phyloP scores from a whole-genome alignment of 2,888 invertebrate species.

The Hirtodrosophila confusa region DNA sequence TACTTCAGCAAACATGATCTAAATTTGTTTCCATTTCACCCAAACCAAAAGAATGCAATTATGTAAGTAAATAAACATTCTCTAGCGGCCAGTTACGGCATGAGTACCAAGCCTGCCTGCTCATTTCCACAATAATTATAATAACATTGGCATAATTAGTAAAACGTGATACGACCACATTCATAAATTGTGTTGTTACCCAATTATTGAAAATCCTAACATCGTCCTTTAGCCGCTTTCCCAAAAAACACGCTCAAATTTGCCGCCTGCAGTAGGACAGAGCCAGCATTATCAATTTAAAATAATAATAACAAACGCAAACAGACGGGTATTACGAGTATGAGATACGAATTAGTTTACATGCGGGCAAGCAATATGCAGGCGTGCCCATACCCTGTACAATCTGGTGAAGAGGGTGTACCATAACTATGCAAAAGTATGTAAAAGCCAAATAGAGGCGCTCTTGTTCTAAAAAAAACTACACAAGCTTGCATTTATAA shows the following conservation, averaged over 20 bases:
- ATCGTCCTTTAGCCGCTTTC: slow-evolving; percentile 21
- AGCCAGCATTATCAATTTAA: slow-evolving; percentile 57
- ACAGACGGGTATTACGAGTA: slow-evolving; percentile 41
- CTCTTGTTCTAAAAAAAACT: no score
- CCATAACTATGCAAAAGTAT: no score
- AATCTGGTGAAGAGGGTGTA: neutral
- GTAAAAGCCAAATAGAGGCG: no score
- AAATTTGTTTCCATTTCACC: no score
- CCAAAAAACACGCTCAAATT: slow-evolving; percentile 25
- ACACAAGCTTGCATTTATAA: no score
- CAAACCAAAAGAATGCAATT: neutral
- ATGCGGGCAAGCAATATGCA: slow-evolving; percentile 29
- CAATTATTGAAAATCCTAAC: slow-evolving; percentile 57
- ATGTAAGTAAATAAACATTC: slow-evolving; percentile 10
- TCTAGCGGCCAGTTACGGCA: neutral
- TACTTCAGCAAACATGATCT: no score
- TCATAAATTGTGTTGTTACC: slow-evolving; percentile 54
- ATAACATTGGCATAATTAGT: slow-evolving; percentile 62
- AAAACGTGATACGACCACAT: slow-evolving; percentile 30
- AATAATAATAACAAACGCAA: slow-evolving; percentile 69
- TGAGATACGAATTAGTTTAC: slow-evolving; percentile 57
- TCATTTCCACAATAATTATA: slow-evolving; percentile 39
- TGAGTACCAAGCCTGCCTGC: slow-evolving; percentile 1
- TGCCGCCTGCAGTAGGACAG: slow-evolving; percentile 5
- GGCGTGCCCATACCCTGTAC: slow-evolving; percentile 15